Evolutionary conservation across 2,113 vertebrate species (phyloP).

Genomic region (Pseudois nayaur): DNA sequence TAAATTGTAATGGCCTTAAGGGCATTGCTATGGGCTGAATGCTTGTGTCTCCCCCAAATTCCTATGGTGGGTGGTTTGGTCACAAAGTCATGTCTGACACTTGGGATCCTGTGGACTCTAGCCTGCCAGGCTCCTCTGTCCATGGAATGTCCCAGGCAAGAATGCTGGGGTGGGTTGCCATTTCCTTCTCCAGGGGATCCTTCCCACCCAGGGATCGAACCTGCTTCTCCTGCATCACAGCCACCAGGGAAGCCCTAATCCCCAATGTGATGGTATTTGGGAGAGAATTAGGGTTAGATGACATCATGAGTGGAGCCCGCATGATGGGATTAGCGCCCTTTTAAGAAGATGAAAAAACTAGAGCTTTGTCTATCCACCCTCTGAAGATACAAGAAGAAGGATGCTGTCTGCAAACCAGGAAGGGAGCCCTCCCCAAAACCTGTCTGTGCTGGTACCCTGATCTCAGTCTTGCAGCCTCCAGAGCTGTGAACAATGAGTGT

Average conservation of each 20-base stretch:
- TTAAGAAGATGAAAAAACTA: background rate
- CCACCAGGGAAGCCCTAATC: background rate
- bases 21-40: background rate
- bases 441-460: background rate
- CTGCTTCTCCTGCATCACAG: background rate
- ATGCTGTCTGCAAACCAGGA: background rate
- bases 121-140: background rate
- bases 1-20: background rate
- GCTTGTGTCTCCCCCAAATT: background rate
- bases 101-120: background rate
- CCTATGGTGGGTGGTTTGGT: background rate
- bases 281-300: background rate
- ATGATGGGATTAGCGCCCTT: background rate
- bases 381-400: background rate
- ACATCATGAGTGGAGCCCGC: fast-evolving
- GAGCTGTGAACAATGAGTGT: background rate
- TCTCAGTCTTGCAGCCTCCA: background rate
- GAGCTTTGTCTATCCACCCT: background rate
- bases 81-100: background rate
- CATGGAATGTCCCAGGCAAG: background rate
- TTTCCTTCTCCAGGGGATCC: background rate
- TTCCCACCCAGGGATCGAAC: background rate
- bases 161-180: background rate
- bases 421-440: background rate
- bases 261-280: background rate